Percentiles rank a stretch among this genome's conserved stretches.
phyloP scores from a whole-genome alignment of 2,797 vertebrate genomes.

The Bovichtus diacanthus region DNA sequence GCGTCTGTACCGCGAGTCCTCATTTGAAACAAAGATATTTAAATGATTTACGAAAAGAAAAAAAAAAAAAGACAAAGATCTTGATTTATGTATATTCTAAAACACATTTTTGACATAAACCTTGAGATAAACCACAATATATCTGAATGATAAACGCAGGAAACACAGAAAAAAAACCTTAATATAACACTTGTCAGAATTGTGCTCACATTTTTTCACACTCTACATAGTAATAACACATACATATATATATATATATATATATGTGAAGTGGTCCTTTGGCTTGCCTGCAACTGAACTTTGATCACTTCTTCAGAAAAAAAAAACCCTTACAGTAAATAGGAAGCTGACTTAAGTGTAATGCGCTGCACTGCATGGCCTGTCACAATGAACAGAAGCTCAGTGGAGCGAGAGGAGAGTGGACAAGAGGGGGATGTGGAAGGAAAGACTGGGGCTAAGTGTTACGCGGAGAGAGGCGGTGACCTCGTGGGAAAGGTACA shows the following conservation, averaged over 20 bases:
- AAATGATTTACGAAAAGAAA: not conserved
- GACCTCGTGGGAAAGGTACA: slow-evolving; percentile 82
- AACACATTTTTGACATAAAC: not conserved
- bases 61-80: not conserved
- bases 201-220: not conserved
- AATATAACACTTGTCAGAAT: not conserved
- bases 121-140: not conserved
- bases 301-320: slow-evolving; percentile 27
- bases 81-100: not conserved
- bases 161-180: not conserved
- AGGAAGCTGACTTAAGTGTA: slow-evolving; percentile 51
- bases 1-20: not conserved
- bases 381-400: slow-evolving; percentile 67
- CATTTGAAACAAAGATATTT: not conserved
- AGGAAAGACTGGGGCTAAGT: slow-evolving; percentile 64
- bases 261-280: slow-evolving; percentile 16
- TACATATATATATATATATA: no score
- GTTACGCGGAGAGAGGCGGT: slow-evolving; percentile 75
- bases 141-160: not conserved
- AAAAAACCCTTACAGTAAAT: slow-evolving; percentile 55
- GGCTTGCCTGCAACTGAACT: slow-evolving; percentile 10
- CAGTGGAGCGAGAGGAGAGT: slow-evolving; percentile 65
- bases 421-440: slow-evolving; percentile 52
- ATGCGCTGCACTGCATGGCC: slow-evolving; percentile 57
- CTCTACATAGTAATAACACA: slow-evolving; percentile 10